Evolutionary conservation across 2,888 invertebrate species (phyloP), one percentile per base, ranked within the genome.

Genomic region (Teleogryllus oceanicus): DNA sequence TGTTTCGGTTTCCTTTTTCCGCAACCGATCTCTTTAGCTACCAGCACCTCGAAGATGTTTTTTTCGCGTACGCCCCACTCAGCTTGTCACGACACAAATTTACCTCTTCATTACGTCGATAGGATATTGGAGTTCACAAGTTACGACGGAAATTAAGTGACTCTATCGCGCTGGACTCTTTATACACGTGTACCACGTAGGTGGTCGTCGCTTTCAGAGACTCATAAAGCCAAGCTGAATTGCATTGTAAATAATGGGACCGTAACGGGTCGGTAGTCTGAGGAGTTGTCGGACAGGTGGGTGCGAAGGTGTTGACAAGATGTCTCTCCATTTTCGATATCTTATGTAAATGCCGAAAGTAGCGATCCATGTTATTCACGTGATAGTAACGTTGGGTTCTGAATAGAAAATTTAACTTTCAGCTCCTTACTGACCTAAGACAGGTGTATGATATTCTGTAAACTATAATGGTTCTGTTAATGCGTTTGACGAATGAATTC

Each of bases 21-120:
- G 37, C 37, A 37, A 37, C 37, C 37, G 37, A 37, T 37, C 37
- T 37, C 37, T 37, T 8, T 37, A 37, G 37, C 37, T 37, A 37
- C 37, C 37, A n/a, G 62, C 62, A 62, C 62, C n/a, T n/a, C 16
- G 13, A 62, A 13, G 62, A 62, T n/a, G 62, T 13, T 13, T 13
- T n/a, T 62, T 62, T 62, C n/a, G 16, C 62, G 62, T 1, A 37
- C 62, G 16, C 62, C n/a, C 62, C 62, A 18, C 62, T 62, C 62
- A n/a, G 16, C 62, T n/a, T 62, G 62, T 62, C 62, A n/a, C 62
- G 13, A 62, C 13, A 13, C 13, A n/a, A 62, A 62, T 62, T 62
- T 62, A 62, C 62, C n/a, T 62, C 62, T 62, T 62, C 62, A 62
- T 62, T 62, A 62, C 62, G 62, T n/a, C 62, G 62, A 62, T 62